Evolutionary conservation across 2,888 invertebrate genomes (phyloP).

Genomic region (Frankliniella fusca): DNA sequence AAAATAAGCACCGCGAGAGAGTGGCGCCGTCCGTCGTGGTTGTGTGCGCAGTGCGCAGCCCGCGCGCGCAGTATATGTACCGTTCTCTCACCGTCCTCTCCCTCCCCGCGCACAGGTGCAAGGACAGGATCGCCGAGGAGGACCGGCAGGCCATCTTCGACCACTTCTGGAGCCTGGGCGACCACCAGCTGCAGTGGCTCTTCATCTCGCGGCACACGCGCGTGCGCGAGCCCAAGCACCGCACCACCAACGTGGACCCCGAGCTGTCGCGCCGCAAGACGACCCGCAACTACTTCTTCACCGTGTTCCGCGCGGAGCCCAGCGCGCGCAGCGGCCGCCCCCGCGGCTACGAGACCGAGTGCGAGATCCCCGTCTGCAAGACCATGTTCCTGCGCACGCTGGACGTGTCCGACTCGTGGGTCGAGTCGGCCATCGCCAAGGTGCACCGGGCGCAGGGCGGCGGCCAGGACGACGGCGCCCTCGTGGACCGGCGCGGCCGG

Average conservation of each 20-base stretch:
- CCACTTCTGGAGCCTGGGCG: conserved; percentile 15
- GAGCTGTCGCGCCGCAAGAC: conserved; percentile 14
- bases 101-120: neutral
- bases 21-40: too few relatives aligned
- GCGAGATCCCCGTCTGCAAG: conserved; percentile 12
- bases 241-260: neutral
- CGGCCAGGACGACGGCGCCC: neutral
- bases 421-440: conserved; percentile 13
- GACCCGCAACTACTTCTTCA: conserved; percentile 6
- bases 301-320: neutral
- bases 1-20: too few relatives aligned
- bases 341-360: neutral
- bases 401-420: conserved; percentile 22
- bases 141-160: neutral
- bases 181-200: conserved; percentile 15
- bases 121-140: neutral
- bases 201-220: conserved; percentile 6
- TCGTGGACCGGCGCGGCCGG: neutral
- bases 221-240: conserved; percentile 3
- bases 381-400: conserved; percentile 21
- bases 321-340: neutral
- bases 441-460: neutral
- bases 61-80: too few relatives aligned
- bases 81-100: neutral
- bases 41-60: too few relatives aligned